Evolutionary conservation across 2,113 vertebrate genomes (phyloP).

Genomic region (Trematocara macrostoma): DNA sequence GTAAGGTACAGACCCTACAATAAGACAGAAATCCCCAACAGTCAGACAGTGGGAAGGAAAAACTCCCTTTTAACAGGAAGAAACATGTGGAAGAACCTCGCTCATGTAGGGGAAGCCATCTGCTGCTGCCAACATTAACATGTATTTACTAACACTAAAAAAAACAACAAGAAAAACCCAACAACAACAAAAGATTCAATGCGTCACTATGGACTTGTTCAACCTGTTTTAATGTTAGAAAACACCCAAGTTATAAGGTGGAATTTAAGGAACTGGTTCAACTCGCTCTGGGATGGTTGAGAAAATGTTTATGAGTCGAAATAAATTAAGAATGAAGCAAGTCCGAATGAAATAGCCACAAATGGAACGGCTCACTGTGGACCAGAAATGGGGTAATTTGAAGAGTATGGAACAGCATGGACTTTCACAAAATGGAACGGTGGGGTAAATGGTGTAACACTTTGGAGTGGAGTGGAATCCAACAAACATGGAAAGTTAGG

Average conservation of each 20-base stretch:
- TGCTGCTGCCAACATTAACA: neutral
- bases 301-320: neutral
- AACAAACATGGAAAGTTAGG: neutral
- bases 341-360: neutral
- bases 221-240: neutral
- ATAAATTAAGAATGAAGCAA: neutral
- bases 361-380: neutral
- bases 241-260: neutral
- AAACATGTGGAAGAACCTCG: neutral
- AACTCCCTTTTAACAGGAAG: neutral
- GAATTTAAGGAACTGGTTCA: neutral
- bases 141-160: neutral
- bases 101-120: neutral
- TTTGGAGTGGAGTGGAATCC: neutral
- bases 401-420: neutral
- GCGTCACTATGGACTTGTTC: neutral
- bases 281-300: neutral
- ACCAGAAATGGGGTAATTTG: neutral
- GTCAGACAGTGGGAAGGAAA: neutral
- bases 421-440: neutral
- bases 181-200: neutral
- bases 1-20: neutral
- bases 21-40: neutral
- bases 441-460: neutral
- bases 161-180: neutral